A percentile compares a stretch with the other conserved stretches of the same genome.
Evolutionary conservation across 2,888 invertebrate species (phyloP).

Genomic region (Clusia tigrina): DNA sequence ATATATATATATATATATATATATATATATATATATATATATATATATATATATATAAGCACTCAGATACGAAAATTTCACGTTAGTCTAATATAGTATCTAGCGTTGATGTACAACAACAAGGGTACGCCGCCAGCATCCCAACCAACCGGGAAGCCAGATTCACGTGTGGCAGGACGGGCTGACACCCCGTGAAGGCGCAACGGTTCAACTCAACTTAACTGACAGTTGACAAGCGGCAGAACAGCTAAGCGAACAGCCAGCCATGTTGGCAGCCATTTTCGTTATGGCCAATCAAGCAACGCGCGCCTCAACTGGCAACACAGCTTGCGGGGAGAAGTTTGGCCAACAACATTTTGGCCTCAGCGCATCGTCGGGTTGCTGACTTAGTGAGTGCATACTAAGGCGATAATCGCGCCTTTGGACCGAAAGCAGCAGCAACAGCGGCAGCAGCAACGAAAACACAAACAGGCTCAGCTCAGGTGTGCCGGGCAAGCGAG

Average conservation of each 20-base stretch:
- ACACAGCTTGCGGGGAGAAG: not conserved
- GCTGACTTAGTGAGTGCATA: slow-evolving; percentile 18
- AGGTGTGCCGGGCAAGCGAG: slow-evolving; percentile 12
- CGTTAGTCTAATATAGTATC: not conserved
- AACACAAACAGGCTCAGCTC: slow-evolving; percentile 21
- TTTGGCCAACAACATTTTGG: slow-evolving; percentile 14
- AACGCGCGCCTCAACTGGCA: slow-evolving; percentile 7
- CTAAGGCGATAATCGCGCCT: slow-evolving; percentile 51
- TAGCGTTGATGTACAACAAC: not conserved
- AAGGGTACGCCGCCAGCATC: not conserved
- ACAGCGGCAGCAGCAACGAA: slow-evolving; percentile 26
- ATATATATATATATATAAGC: no score
- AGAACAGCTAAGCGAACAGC: not conserved
- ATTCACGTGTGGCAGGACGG: slow-evolving; percentile 1
- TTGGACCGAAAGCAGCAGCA: slow-evolving; percentile 41
- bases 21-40: no score
- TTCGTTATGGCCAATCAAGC: slow-evolving; percentile 37
- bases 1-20: no score
- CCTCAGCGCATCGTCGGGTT: slow-evolving; percentile 12
- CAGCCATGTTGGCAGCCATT: slow-evolving; percentile 52
- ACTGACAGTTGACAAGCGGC: slow-evolving; percentile 51
- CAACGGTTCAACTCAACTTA: slow-evolving; percentile 11
- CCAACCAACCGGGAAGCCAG: slow-evolving; percentile 6
- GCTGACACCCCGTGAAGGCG: slow-evolving; percentile 24
- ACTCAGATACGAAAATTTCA: no score